phyloP scores from a whole-genome alignment of 2,888 invertebrate species.

The Drosophila seclusa region DNA sequence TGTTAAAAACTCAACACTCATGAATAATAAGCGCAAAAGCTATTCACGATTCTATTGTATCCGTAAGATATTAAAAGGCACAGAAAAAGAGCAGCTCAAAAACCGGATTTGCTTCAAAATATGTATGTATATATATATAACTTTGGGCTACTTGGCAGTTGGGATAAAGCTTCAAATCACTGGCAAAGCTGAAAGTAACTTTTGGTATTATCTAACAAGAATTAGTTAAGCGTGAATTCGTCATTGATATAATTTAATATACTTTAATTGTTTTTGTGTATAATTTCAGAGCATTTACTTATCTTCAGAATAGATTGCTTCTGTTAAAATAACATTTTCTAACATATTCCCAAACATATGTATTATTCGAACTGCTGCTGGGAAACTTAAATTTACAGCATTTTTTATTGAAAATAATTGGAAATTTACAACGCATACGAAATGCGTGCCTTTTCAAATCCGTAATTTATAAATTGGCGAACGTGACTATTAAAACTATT shows the following conservation, averaged over 20 bases:
- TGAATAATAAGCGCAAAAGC: not conserved
- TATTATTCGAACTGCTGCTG: not conserved
- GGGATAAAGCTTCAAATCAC: not conserved
- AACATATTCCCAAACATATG: not conserved
- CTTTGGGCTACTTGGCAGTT: not conserved
- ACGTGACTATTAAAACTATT: slow-evolving; percentile 13
- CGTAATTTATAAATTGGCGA: slow-evolving; percentile 2
- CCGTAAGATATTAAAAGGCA: not conserved
- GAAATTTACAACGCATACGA: slow-evolving; percentile 1
- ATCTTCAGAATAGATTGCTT: not conserved
- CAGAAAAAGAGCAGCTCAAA: not conserved
- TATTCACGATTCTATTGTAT: not conserved
- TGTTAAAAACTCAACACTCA: not conserved
- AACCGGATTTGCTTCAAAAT: not conserved
- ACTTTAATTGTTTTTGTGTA: not conserved
- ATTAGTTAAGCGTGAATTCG: not conserved
- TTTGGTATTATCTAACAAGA: not conserved
- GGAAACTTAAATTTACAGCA: not conserved
- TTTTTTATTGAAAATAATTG: not conserved
- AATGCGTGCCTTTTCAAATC: not conserved
- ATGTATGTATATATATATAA: not conserved
- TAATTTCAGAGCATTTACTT: not conserved
- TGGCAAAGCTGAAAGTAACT: not conserved
- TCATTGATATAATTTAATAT: not conserved
- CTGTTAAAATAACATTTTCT: not conserved